A percentile compares a stretch with the other conserved stretches of the same genome.
Conservation (phyloP, 30 jellyfish, hydroid and myxozoan species). For the Hydractinia echinata region DNA sequence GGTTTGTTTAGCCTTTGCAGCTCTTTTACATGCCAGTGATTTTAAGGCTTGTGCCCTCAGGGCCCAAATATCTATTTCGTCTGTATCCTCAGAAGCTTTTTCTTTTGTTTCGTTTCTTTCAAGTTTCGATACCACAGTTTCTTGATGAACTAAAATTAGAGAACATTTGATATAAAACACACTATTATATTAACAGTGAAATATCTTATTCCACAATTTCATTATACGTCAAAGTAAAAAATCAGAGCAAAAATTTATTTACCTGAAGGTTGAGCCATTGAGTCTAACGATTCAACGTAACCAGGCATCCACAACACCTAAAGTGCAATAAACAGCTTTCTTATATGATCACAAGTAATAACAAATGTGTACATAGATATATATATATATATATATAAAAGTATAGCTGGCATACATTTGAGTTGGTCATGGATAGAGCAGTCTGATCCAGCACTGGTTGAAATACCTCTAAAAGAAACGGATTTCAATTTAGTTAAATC, state of each 20-base stretch:
- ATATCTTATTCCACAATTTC: no score
- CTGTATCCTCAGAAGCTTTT: conserved; percentile 25
- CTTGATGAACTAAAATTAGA: no score
- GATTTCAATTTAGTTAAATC: no score
- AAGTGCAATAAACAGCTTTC: neutral
- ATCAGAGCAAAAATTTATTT: no score
- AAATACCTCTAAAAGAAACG: neutral
- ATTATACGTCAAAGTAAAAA: no score
- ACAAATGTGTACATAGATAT: neutral
- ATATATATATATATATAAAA: neutral
- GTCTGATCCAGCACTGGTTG: conserved; percentile 26
- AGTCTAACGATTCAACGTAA: conserved; percentile 22
- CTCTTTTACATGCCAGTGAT: conserved; percentile 81
- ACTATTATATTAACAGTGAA: no score
- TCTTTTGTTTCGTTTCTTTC: neutral
- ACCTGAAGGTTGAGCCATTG: neutral
- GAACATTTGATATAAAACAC: no score
- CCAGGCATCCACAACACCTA: conserved; percentile 46
- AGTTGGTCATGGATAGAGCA: conserved; percentile 24
- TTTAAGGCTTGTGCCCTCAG: conserved; percentile 60
- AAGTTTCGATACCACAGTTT: no score
- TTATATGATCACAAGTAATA: neutral
- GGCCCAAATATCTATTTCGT: conserved; percentile 47
- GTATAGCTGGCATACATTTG: conserved; percentile 20
- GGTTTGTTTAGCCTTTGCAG: conserved; percentile 58